These are phyloP conservation scores for Zelleria hepariella DNA, from an alignment of 2,888 invertebrate species.

Conservation along the genomic window DNA sequence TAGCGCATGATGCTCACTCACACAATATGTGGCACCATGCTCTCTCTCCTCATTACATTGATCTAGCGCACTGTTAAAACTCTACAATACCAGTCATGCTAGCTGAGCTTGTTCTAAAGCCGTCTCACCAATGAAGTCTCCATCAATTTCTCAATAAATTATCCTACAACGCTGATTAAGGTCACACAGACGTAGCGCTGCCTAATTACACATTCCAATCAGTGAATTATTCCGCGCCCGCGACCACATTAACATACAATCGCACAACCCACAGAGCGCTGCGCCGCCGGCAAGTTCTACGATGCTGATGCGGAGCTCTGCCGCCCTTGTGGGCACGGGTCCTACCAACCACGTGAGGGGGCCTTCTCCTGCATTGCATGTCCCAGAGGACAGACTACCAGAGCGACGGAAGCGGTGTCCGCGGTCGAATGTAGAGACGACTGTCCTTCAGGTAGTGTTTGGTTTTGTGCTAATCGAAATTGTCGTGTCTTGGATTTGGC, in stretches of 20 bases:
- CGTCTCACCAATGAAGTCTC: no score
- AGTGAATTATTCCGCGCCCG: neutral
- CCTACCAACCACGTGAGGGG: constrained; percentile 92
- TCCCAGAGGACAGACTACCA: constrained; percentile 91
- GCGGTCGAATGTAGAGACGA: constrained; percentile 91
- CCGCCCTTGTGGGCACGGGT: constrained; percentile 93
- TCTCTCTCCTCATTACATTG: no score
- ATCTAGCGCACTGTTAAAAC: no score
- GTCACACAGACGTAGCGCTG: neutral
- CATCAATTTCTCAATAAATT: no score
- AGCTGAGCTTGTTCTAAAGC: no score
- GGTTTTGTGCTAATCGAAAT: neutral
- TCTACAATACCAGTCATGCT: no score
- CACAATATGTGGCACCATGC: no score
- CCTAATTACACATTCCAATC: neutral
- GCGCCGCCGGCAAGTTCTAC: constrained; percentile 94
- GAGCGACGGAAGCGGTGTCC: constrained; percentile 90
- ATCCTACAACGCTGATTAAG: neutral
- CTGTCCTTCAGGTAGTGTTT: constrained; percentile 75
- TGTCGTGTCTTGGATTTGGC: neutral
- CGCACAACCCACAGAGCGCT: constrained; percentile 79
- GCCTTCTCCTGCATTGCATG: constrained; percentile 91
- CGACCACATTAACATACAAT: constrained; percentile 13
- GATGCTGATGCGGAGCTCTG: constrained; percentile 91
- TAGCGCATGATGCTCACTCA: no score